These are phyloP conservation scores for Philhelius pedissequus DNA, from an alignment of 2,888 invertebrate genomes.

Conservation along the genomic window DNA sequence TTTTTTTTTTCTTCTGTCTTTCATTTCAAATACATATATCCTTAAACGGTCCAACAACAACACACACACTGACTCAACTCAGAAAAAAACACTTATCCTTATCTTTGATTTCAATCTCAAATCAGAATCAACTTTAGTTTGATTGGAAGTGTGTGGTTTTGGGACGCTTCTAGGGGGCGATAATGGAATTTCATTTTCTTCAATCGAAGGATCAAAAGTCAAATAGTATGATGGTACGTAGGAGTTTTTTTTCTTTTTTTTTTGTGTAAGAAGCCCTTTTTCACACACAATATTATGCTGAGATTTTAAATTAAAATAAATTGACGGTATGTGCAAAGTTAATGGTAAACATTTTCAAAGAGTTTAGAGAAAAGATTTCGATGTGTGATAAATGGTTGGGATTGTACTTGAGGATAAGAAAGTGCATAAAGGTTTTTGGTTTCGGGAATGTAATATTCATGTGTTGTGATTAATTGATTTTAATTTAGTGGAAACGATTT, in stretches of 20 bases:
- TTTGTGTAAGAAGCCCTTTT: background rate
- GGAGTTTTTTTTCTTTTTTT: background rate
- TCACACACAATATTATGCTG: background rate
- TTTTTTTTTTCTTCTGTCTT: slow-evolving; percentile 12
- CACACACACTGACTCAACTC: background rate
- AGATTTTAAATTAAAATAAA: slow-evolving; percentile 28
- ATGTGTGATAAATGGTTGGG: slow-evolving; percentile 1
- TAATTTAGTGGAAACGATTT: too few species aligned
- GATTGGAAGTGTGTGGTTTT: slow-evolving; percentile 65
- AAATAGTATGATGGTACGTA: slow-evolving; percentile 8
- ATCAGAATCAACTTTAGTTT: slow-evolving; percentile 63
- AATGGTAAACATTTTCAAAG: background rate
- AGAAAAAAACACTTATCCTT: slow-evolving; percentile 61
- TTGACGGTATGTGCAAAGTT: background rate
- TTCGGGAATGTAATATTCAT: background rate
- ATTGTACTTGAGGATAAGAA: background rate
- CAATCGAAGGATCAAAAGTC: slow-evolving; percentile 52
- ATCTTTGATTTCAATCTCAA: slow-evolving; percentile 58
- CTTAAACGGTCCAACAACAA: background rate
- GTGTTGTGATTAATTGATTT: background rate
- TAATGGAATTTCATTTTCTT: slow-evolving; percentile 60
- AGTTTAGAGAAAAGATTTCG: background rate
- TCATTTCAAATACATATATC: slow-evolving; percentile 3
- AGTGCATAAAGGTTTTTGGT: background rate
- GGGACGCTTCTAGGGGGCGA: slow-evolving; percentile 31